Evolutionary conservation across 2,797 vertebrate genomes (phyloP), one percentile per base, ranked within the genome.

Genomic region (Anas bahamensis): DNA sequence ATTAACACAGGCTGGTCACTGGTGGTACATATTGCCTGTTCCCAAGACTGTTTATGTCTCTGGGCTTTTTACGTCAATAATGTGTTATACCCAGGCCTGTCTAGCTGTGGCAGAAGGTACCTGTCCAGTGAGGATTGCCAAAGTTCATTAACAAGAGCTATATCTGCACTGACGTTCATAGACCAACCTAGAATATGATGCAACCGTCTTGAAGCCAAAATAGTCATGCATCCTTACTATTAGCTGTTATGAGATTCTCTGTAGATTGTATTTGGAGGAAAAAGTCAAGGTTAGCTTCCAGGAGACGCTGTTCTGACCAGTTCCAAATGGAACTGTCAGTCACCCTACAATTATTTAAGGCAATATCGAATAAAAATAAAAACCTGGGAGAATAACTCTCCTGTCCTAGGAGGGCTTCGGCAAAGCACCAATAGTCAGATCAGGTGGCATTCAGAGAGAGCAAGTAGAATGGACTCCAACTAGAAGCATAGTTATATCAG

Each of bases 261-360:
- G 42, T 24, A 83, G n/a, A 53, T 39, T 56, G 13, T 68, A 2
- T 37, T 28, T 83, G 61, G 79, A 88, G 26, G 13, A 7, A 39
- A 73, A 69, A 87, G 33, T 75, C 55, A 78, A 46, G 33, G 28
- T 63, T 53, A 28, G 4, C 28, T 37, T 50, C 12, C 37, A 75
- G 31, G 26, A 78, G 50, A 55, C 0, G 1, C 41, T 63, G 18
- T 16, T 50, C 28, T 61, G 31, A 53, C 31, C 33, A 44, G 17
- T 19, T 80, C 48, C 26, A 68, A 86, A 86, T 28, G 0, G 2
- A 83, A 18, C 14, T 35, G 24, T 53, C 23, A 80, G 53, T 70
- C 46, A 50, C 2, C 1, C 5, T 42, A 7, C 26, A 0, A 0
- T 53, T 76, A 72, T 37, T 77, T 88, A 39, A 69, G 41, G 7